Conservation (phyloP, 35 echinoderm and acorn worm species). For the Chiridota heheva region DNA sequence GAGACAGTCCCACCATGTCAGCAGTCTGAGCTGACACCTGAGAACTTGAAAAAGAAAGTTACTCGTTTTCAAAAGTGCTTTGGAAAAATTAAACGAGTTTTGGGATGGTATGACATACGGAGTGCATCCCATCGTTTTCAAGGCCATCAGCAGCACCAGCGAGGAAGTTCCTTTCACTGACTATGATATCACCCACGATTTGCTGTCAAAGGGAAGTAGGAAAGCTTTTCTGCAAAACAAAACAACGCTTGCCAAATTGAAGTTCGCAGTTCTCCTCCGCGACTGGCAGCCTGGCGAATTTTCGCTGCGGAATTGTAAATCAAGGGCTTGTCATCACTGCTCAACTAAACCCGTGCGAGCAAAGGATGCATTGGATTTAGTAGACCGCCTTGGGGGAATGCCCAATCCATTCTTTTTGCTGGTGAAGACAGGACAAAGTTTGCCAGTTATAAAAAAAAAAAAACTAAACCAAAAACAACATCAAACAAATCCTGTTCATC, state of each 20-base stretch:
- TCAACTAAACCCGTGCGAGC: background rate
- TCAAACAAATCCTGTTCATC: background rate
- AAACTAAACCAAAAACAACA: background rate
- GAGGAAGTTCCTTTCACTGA: conserved; percentile 7
- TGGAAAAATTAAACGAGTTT: background rate
- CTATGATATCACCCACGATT: background rate
- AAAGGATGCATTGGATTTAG: background rate
- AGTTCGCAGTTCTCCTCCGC: conserved; percentile 5
- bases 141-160: background rate
- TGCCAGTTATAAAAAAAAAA: background rate
- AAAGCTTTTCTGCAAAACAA: background rate
- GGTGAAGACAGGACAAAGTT: background rate
- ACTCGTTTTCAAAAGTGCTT: background rate
- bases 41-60: background rate
- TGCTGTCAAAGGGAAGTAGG: background rate
- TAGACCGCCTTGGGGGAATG: background rate
- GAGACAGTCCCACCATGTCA: conserved; percentile 13
- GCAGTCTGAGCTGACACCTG: background rate
- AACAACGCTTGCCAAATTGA: background rate
- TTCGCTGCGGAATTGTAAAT: background rate
- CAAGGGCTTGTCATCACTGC: background rate
- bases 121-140: background rate
- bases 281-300: conserved; percentile 26
- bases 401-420: background rate
- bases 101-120: conserved; percentile 5